A percentile compares a stretch with the other conserved stretches of the same genome.
phyloP scores from a whole-genome alignment of 37 sponge, comb jelly and placozoan genomes.

The Spongia lamella region DNA sequence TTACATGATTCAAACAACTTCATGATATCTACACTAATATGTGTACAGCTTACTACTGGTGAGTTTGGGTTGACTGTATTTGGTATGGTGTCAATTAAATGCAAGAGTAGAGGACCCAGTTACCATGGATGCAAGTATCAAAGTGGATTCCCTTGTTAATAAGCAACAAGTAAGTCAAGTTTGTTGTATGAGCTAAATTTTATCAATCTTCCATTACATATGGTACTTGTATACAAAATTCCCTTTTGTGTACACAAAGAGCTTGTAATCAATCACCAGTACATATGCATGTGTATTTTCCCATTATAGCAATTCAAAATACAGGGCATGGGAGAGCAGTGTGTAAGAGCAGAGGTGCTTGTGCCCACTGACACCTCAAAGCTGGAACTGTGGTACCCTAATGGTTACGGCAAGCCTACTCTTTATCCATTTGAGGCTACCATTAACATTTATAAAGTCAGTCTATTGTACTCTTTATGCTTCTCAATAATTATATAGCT shows the following conservation, averaged over 20 bases:
- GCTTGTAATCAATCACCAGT: no score
- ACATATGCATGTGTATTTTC: no score
- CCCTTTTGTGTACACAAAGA: background rate
- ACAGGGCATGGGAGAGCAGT: constrained; percentile 4
- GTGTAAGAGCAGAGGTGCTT: background rate
- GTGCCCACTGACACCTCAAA: background rate
- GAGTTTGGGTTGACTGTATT: background rate
- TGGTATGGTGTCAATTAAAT: background rate
- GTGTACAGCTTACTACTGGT: constrained; percentile 6
- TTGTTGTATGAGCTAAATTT: background rate
- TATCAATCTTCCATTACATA: no score
- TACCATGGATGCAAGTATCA: no score
- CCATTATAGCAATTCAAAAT: constrained; percentile 9
- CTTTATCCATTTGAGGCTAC: constrained; percentile 15
- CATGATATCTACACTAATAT: background rate
- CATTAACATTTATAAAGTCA: background rate
- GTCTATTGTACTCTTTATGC: no score
- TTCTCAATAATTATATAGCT: background rate
- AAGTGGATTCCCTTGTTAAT: background rate
- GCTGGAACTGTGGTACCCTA: constrained; percentile 54
- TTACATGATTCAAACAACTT: constrained; percentile 21
- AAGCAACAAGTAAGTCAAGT: background rate
- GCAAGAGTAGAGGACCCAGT: no score
- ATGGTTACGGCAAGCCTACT: constrained; percentile 1
- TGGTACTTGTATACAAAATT: no score